Base-by-base conservation (phyloP, 2,888 invertebrate species). In the Tanytarsus gracilentus region DNA sequence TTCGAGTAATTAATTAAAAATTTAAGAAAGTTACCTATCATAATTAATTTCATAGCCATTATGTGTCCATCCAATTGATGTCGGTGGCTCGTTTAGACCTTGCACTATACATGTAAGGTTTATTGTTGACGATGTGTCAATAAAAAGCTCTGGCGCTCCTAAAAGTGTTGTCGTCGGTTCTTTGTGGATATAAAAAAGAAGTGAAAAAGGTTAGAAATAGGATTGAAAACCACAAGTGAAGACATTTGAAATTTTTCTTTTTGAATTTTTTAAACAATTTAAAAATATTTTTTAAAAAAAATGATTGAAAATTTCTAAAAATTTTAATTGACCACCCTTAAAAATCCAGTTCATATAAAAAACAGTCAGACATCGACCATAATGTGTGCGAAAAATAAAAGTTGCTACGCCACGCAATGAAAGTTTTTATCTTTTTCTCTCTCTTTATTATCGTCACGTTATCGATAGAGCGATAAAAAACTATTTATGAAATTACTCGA, bases 11-110 rank as follows among this genome's bases (percentile, higher is more conserved):
- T n/a, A n/a, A n/a, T n/a, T n/a, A n/a, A n/a, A n/a, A 89, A 89
- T n/a, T 30, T 30, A 30, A 6, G 9, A 30, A 30, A 30, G 6
- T 26, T 49, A 49, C 49, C 25, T 26, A 49, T 49, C 25, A 14
- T 26, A 25, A 25, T 49, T 49, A 16, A 49, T 49, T 27, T 49
- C 53, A 23, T 36, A 36, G 21, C 53, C 53, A 36, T 90, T 87
- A 72, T 92, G 92, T 44, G 88, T 89, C 92, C 92, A 92, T 70
- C 84, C 82, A 67, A 92, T 90, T 61, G 86, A 82, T 26, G 87
- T 85, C 0, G 91, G 90, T 21, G 91, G 90, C 69, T 91, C 91
- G 0, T 91, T 91, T 62, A 51, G 36, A 11, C 44, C 44, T 69
- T 71, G 63, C 70, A 69, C 64, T 69, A 82, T 76, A 71, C 83